Percentiles rank a stretch among this genome's conserved stretches.
phyloP scores from a whole-genome alignment of 2,888 invertebrate genomes.

The Platycheirus albimanus region DNA sequence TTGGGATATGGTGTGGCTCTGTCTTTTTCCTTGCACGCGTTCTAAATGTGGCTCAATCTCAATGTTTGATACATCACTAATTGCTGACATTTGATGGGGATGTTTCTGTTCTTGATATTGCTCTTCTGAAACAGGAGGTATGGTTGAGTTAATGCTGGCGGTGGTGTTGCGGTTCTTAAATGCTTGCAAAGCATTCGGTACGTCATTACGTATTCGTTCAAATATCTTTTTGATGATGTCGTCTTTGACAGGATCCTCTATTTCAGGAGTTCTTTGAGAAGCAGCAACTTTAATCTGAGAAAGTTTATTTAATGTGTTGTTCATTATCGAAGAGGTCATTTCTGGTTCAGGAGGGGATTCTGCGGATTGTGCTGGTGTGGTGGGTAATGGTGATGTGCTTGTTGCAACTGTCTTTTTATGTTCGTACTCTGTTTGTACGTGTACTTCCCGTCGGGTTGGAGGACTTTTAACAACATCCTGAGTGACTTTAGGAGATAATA shows the following conservation, averaged over 20 bases:
- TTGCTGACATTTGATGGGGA: constrained; percentile 11
- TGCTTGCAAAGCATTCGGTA: constrained; percentile 16
- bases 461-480: background rate
- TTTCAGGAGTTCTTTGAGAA: background rate
- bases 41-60: constrained; percentile 5
- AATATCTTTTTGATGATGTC: constrained; percentile 51
- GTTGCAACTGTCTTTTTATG: background rate
- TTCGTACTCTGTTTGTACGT: constrained; percentile 47
- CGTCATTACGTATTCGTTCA: constrained; percentile 39
- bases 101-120: background rate
- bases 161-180: background rate
- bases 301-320: background rate
- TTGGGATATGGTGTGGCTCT: background rate
- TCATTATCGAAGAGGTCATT: background rate
- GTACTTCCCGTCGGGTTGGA: constrained; percentile 23
- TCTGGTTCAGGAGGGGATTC: background rate
- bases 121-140: background rate
- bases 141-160: background rate
- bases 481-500: background rate
- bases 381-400: background rate
- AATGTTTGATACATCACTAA: constrained; percentile 11
- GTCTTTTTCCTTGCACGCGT: constrained; percentile 8
- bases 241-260: constrained; percentile 8
- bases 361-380: background rate
- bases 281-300: background rate